Evolutionary conservation across 2,113 vertebrate genomes (phyloP).

Genomic region (Rana temporaria): DNA sequence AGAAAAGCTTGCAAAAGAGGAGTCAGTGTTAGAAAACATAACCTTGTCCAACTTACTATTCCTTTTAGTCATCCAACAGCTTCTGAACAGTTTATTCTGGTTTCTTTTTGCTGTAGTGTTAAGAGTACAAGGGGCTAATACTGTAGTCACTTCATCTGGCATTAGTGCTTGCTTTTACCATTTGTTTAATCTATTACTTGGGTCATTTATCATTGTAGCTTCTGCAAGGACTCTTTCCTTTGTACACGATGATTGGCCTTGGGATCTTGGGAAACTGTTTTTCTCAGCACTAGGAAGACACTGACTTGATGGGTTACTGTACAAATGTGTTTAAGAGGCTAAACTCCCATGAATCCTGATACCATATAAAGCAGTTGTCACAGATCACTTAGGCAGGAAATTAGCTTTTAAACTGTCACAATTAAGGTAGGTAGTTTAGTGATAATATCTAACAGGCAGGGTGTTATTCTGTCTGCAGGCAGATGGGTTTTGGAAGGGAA

Average conservation of each 20-base stretch:
- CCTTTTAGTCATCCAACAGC: not conserved
- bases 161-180: conserved; percentile 64
- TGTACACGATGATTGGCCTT: conserved; percentile 58
- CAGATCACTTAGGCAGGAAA: conserved; percentile 64
- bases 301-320: conserved; percentile 50
- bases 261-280: conserved; percentile 63
- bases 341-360: conserved; percentile 65
- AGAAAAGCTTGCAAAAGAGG: not conserved
- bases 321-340: conserved; percentile 40
- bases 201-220: conserved; percentile 63
- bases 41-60: conserved; percentile 3
- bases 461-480: no score
- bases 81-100: not conserved
- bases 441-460: no score
- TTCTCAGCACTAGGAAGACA: conserved; percentile 63
- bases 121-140: not conserved
- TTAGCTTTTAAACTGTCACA: conserved; percentile 35
- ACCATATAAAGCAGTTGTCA: conserved; percentile 51
- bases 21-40: not conserved
- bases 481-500: no score
- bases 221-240: conserved; percentile 47
- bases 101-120: not conserved
- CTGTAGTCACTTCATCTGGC: conserved; percentile 18
- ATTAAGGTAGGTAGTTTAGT: not conserved
- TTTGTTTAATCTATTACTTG: conserved; percentile 72